Base-by-base conservation (phyloP, 2,888 invertebrate genomes). In the Brachyptera risi region DNA sequence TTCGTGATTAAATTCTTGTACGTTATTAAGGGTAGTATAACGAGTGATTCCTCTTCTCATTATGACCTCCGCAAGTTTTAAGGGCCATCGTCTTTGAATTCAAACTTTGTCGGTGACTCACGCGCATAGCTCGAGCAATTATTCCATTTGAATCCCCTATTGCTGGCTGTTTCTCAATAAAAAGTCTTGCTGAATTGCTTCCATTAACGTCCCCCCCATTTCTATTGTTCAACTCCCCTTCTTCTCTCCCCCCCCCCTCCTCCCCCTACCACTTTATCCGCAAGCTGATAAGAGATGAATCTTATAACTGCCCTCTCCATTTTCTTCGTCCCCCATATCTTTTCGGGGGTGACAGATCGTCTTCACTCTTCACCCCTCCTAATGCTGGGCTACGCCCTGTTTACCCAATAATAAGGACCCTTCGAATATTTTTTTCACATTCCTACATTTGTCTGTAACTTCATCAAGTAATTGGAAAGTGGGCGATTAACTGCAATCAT, bases 31-130 rank as follows among this genome's bases (percentile, higher is more conserved):
- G n/a, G n/a, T n/a, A n/a, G n/a, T n/a, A n/a, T n/a, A n/a, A n/a
- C n/a, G n/a, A n/a, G n/a, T n/a, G n/a, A n/a, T n/a, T n/a, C n/a
- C n/a, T n/a, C n/a, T n/a, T n/a, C n/a, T n/a, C n/a, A n/a, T n/a
- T n/a, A n/a, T n/a, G n/a, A n/a, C n/a, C 24, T 47, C 24, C n/a
- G 47, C 19, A 24, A 47, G 47, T 47, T 47, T n/a, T n/a, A n/a
- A n/a, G 17, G 42, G 17, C 42, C 42, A 21, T 11, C n/a, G 24
- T n/a, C n/a, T n/a, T n/a, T n/a, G n/a, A n/a, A n/a, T n/a, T n/a
- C n/a, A n/a, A n/a, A n/a, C n/a, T n/a, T n/a, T n/a, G n/a, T n/a
- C 23, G 47, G 47, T 47, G 47, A 47, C 11, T 47, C 47, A 47
- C 24, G 19, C 4, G 17, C 3, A 19, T 17, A 19, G 42, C n/a